Base-by-base conservation (phyloP, 2,797 vertebrate genomes). In the Dendrocincla tyrannina region DNA sequence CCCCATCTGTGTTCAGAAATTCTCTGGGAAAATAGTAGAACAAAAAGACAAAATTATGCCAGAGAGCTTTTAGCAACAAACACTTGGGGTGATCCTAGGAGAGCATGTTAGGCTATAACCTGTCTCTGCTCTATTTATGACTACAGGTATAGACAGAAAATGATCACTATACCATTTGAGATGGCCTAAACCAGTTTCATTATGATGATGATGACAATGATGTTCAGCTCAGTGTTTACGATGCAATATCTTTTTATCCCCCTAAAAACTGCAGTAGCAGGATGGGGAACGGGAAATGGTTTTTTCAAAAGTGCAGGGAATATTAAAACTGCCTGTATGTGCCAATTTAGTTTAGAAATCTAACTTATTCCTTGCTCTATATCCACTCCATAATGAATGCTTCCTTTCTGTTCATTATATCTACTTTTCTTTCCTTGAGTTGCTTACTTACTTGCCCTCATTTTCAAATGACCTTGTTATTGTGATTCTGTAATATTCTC, bases 381-480 rank as follows among this genome's bases (percentile, higher is more conserved):
- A 69, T 17, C 16, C 9, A 59, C 14, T 6, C 3, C 25, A 19
- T 93, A 91, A 79, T 41, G 39, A 73, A 69, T 50, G 11, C 62
- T 81, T 79, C 55, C 11, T 95, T 95, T 88, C 55, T 70, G 41
- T 81, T 93, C 85, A 60, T 86, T 66, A 55, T 68, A 91, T 46
- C 58, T 78, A 42, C 46, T 62, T 64, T 85, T 86, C 66, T 90
- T 85, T 85, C 63, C 47, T 72, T 82, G 52, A 47, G 22, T 84
- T 76, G 30, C 69, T 88, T 83, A 55, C 75, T 76, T 80, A 62
- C 42, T 88, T 91, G 73, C 41, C 67, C 56, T 90, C 52, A 85
- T 93, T 94, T 91, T 81, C 70, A 85, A 91, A 95, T 87, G 70
- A 33, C 85, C 89, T 90, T 95, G 59, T 93, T 90, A 86, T 53